Evolutionary conservation across 2,888 invertebrate species (phyloP).

Genomic region (Chymomyza amoena): DNA sequence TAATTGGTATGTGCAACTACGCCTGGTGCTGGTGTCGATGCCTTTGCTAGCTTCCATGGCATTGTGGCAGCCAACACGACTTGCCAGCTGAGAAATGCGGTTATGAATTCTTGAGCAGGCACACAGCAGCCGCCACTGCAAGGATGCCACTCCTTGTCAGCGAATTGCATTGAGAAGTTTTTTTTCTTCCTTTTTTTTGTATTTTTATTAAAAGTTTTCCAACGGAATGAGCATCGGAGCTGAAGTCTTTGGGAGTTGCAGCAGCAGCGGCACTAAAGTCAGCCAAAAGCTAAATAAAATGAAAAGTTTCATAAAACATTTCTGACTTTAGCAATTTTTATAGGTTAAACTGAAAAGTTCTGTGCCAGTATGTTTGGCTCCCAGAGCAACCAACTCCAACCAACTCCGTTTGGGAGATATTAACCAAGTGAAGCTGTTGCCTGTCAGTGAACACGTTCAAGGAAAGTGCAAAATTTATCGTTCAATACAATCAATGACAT

Average conservation of each 20-base stretch:
- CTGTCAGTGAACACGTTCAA: slow-evolving; percentile 24
- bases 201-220: slow-evolving; percentile 68
- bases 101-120: slow-evolving; percentile 63
- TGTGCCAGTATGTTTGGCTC: slow-evolving; percentile 1
- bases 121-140: not conserved
- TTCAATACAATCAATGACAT: not conserved
- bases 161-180: not conserved
- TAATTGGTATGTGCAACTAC: not conserved
- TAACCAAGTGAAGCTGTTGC: slow-evolving; percentile 13
- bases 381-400: slow-evolving; percentile 19
- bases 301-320: slow-evolving; percentile 69
- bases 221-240: slow-evolving; percentile 36
- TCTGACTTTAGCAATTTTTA: slow-evolving; percentile 64
- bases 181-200: slow-evolving; percentile 44
- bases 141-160: not conserved
- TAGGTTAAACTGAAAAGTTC: slow-evolving; percentile 46
- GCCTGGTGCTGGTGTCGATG: not conserved
- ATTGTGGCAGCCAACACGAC: not conserved
- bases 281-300: slow-evolving; percentile 54
- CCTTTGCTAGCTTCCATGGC: not conserved
- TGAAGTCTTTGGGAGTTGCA: not conserved
- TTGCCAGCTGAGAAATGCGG: slow-evolving; percentile 47
- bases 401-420: not conserved
- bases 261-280: not conserved
- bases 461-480: not conserved